Evolutionary conservation across 2,888 invertebrate genomes (phyloP).

Genomic region (Tetramorium bicarinatum): DNA sequence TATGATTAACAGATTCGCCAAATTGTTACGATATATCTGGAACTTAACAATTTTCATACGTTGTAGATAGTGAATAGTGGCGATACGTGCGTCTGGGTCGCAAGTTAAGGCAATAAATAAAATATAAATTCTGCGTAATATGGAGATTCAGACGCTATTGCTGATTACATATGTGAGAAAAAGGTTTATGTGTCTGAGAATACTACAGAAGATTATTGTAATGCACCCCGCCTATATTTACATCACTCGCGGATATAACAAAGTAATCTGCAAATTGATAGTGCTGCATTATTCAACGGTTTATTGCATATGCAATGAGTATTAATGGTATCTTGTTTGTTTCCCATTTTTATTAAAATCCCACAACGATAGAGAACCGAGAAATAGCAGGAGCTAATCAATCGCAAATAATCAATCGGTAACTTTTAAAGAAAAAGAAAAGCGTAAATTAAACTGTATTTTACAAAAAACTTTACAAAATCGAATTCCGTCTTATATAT

Average conservation of each 20-base stretch:
- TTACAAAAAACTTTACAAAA: not conserved
- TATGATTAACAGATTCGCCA: conserved; percentile 22
- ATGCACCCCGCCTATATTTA: conserved; percentile 48
- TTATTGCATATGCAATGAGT: conserved; percentile 46
- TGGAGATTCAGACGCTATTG: conserved; percentile 35
- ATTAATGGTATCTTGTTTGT: conserved; percentile 37
- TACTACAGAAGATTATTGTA: conserved; percentile 53
- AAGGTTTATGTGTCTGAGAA: conserved; percentile 40
- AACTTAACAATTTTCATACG: conserved; percentile 21
- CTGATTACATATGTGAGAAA: conserved; percentile 43
- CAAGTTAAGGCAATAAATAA: conserved; percentile 43
- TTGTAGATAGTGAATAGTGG: conserved; percentile 25
- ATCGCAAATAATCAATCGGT: conserved; percentile 5
- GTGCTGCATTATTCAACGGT: conserved; percentile 42
- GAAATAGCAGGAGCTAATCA: not conserved
- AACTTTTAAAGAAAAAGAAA: not conserved
- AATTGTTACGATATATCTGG: conserved; percentile 13
- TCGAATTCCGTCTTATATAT: not conserved
- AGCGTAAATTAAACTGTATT: not conserved
- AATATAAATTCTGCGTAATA: conserved; percentile 38
- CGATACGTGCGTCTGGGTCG: conserved; percentile 12
- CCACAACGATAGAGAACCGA: not conserved
- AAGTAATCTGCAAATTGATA: conserved; percentile 49
- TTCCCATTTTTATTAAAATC: conserved; percentile 16
- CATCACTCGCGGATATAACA: conserved; percentile 40